Conservation (phyloP, 2,113 vertebrate genomes). For the Galemys pyrenaicus region DNA sequence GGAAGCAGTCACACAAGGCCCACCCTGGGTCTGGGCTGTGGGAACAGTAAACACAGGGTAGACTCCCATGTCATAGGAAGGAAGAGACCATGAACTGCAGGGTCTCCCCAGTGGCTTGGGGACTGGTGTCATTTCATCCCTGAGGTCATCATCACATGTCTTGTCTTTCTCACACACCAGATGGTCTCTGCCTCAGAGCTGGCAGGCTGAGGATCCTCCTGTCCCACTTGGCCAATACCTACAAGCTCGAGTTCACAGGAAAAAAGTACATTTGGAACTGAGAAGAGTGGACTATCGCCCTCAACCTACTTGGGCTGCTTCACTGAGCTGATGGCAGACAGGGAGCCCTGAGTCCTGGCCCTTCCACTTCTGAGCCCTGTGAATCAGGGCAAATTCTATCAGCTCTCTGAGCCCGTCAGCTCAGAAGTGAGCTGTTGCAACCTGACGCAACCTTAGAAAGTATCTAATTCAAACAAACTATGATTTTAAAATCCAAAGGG, state of each 20-base stretch:
- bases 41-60: slow-evolving; percentile 57
- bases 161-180: slow-evolving; percentile 57
- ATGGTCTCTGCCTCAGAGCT: slow-evolving; percentile 45
- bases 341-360: not conserved
- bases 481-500: not conserved
- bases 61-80: slow-evolving; percentile 33
- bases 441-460: not conserved
- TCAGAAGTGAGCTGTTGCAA: not conserved
- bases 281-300: not conserved
- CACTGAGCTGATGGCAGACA: not conserved
- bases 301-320: not conserved
- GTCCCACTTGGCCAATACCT: slow-evolving; percentile 36
- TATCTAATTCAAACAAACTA: not conserved
- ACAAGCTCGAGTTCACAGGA: not conserved
- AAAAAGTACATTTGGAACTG: not conserved
- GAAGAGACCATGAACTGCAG: not conserved
- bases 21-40: slow-evolving; percentile 70
- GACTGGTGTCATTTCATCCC: slow-evolving; percentile 26
- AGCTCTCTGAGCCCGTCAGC: not conserved
- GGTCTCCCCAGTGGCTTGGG: slow-evolving; percentile 8
- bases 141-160: not conserved
- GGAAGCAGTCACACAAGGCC: slow-evolving; percentile 64
- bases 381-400: not conserved
- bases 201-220: not conserved
- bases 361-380: not conserved